A percentile compares a stretch with the other conserved stretches of the same genome.
Evolutionary conservation across 1,140 invertebrate species (phyloP).

Genomic region (Samia ricini): DNA sequence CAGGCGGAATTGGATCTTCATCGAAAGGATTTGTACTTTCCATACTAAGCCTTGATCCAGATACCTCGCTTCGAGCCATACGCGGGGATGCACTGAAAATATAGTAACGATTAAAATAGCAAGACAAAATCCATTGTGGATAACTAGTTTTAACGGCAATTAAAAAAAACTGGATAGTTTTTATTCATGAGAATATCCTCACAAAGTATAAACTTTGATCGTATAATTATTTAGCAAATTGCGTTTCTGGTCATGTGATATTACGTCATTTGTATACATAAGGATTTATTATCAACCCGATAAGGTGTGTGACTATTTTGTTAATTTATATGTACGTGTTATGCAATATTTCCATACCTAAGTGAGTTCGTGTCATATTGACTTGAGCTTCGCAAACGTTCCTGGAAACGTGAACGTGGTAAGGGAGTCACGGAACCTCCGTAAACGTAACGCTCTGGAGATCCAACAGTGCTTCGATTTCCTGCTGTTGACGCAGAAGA

Average conservation of each 20-base stretch:
- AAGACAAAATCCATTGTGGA: no score
- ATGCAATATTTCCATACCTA: constrained; percentile 33
- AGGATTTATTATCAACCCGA: constrained; percentile 1
- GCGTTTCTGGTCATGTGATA: constrained; percentile 7
- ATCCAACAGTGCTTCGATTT: constrained; percentile 47
- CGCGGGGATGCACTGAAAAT: constrained; percentile 57
- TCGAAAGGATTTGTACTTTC: constrained; percentile 79
- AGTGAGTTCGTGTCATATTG: constrained; percentile 54
- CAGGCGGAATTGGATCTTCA: constrained; percentile 64
- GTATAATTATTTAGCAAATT: neutral
- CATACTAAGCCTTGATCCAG: constrained; percentile 74
- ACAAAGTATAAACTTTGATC: constrained; percentile 4
- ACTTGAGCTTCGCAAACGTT: constrained; percentile 60
- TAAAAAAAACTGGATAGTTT: no score
- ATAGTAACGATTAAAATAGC: no score
- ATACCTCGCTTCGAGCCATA: constrained; percentile 66
- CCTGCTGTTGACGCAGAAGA: constrained; percentile 37
- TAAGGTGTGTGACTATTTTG: constrained; percentile 1
- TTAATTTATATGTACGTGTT: neutral
- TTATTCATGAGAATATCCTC: no score
- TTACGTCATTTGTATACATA: constrained; percentile 9
- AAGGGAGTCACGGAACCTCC: constrained; percentile 75
- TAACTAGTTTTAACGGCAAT: no score
- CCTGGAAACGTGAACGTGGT: constrained; percentile 69
- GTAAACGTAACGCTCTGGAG: constrained; percentile 69